Base-by-base conservation (phyloP, 1,140 invertebrate genomes). In the Apis laboriosa region DNA sequence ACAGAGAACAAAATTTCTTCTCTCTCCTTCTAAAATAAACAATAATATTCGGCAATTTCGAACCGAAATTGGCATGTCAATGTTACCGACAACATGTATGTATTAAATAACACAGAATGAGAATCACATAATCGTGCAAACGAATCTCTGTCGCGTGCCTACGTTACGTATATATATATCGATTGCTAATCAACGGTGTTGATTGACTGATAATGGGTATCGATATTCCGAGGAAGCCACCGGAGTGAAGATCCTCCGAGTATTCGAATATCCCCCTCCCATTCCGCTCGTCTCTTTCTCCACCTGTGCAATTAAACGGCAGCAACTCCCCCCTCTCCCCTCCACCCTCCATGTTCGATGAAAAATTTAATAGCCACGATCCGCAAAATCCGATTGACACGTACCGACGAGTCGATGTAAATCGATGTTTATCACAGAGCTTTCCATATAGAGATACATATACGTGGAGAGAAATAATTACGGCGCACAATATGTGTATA, bases 351-450 rank as follows among this genome's bases (percentile, higher is more conserved):
- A 21, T 13, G 34, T 53, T 34, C 56, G 34, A 12, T 79, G 71
- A 63, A 79, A 79, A 79, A 79, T 71, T 34, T 2, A 70, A 60
- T 71, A 53, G 67, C 5, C 66, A 17, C 43, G 67, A 61, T 79
- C 34, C 56, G 67, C 7, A 1, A 34, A 28, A 24, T n/a, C 24
- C 66, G 34, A 79, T 61, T 70, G 67, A 79, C 24, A 70, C 71
- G 53, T 79, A 43, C 5, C 34, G 34, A 43, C 56, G 58, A 19
- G 12, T 3, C 13, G n/a, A 51, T 70, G 66, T 61, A 71, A 71
- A 79, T 61, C 66, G 55, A 19, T 24, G 34, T 71, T 70, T 61
- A 53, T 8, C 43, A 15, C n/a, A 8, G 76, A 55, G 34, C 34
- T 34, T 4, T 34, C 34, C 34, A 4, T 34, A 4, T 34, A 2